Evolutionary conservation across 2,113 vertebrate species (phyloP).

Genomic region (Macrotis lagotis): DNA sequence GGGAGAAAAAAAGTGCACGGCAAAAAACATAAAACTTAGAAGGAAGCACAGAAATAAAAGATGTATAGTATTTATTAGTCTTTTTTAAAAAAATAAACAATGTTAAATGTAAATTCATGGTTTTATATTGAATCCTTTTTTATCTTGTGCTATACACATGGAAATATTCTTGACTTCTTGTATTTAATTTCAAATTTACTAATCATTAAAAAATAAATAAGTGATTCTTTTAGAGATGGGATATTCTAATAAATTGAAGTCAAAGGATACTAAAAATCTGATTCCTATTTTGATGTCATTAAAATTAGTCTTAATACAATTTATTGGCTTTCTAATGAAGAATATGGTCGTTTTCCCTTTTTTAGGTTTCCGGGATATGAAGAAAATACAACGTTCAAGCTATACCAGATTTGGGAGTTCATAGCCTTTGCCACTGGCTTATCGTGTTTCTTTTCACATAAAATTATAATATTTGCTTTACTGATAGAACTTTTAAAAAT

Average conservation of each 20-base stretch:
- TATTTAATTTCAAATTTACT: not conserved
- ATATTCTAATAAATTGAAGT: not conserved
- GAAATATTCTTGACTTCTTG: too few relatives aligned
- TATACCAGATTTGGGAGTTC: not conserved
- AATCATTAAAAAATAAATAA: not conserved
- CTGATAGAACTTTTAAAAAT: not conserved
- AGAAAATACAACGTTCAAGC: not conserved
- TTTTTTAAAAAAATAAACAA: too few relatives aligned
- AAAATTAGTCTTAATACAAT: not conserved
- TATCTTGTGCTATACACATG: too few relatives aligned
- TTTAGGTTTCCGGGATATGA: not conserved
- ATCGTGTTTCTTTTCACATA: not conserved
- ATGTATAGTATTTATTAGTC: too few relatives aligned
- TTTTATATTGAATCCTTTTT: too few relatives aligned
- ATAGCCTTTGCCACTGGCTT: not conserved
- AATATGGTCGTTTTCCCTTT: not conserved
- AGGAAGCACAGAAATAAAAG: too few relatives aligned
- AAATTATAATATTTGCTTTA: not conserved
- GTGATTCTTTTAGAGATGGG: not conserved
- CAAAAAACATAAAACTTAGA: too few relatives aligned
- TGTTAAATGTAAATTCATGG: too few relatives aligned
- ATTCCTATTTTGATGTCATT: not conserved
- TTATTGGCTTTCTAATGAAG: not conserved
- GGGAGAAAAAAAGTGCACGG: too few relatives aligned
- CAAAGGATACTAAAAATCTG: not conserved